phyloP scores from a whole-genome alignment of 1,140 invertebrate genomes.

The Drosophila navojoa region DNA sequence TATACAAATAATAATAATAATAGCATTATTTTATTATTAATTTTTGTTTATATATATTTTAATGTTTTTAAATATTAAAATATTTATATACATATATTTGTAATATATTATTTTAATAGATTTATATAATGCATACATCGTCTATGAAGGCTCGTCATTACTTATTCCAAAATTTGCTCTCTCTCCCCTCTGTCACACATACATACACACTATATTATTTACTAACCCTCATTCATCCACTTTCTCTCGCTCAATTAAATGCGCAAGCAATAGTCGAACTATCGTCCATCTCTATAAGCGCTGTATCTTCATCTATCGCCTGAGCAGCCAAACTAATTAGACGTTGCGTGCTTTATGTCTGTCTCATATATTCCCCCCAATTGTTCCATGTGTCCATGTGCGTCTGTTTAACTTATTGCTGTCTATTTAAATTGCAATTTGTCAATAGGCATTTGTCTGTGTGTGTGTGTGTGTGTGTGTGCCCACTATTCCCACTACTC shows the following conservation, averaged over 20 bases:
- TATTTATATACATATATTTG: too few relatives aligned
- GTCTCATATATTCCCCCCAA: slow-evolving; percentile 22
- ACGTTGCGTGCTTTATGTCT: slow-evolving; percentile 70
- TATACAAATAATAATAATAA: too few relatives aligned
- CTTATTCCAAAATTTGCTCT: too few relatives aligned
- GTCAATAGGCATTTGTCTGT: slow-evolving; percentile 65
- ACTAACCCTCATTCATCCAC: too few relatives aligned
- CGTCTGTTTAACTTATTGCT: slow-evolving; percentile 79
- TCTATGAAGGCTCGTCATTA: too few relatives aligned
- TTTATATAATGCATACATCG: too few relatives aligned
- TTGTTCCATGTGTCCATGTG: slow-evolving; percentile 35
- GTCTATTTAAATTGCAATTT: slow-evolving; percentile 82
- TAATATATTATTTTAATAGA: too few relatives aligned
- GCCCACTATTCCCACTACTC: neutral
- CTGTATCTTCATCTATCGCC: slow-evolving; percentile 19
- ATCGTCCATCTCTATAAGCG: slow-evolving; percentile 51
- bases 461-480: slow-evolving; percentile 1
- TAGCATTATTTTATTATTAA: too few relatives aligned
- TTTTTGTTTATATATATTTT: too few relatives aligned
- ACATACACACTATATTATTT: too few relatives aligned
- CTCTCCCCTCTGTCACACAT: too few relatives aligned
- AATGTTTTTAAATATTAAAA: too few relatives aligned
- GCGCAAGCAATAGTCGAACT: slow-evolving; percentile 17
- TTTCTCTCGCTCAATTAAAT: neutral
- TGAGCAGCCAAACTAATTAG: slow-evolving; percentile 69